These are phyloP conservation scores for Macquaria australasica DNA, from an alignment of 2,113 vertebrate species.

Conservation along the genomic window DNA sequence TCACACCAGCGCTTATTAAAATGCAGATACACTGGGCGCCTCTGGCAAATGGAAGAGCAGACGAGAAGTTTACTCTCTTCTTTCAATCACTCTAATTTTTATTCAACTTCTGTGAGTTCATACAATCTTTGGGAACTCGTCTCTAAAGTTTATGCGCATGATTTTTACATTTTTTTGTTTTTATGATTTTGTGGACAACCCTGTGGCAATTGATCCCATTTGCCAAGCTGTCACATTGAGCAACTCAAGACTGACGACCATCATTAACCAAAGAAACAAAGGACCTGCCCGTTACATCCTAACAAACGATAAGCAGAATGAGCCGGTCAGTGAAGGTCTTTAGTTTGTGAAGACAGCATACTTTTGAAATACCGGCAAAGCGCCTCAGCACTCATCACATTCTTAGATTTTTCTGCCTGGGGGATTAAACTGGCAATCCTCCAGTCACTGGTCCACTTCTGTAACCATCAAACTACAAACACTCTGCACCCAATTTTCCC, in stretches of 20 bases:
- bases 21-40: constrained; percentile 37
- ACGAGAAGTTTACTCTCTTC: background rate
- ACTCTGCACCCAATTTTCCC: constrained; percentile 46
- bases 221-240: constrained; percentile 10
- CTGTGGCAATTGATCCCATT: background rate
- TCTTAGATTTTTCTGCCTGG: constrained; percentile 39
- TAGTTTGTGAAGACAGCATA: constrained; percentile 2
- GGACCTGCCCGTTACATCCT: background rate
- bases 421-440: constrained; percentile 56
- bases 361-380: constrained; percentile 33
- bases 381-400: constrained; percentile 17
- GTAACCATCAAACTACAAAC: constrained; percentile 66
- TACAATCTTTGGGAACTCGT: constrained; percentile 5
- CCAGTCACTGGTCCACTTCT: constrained; percentile 57
- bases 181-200: background rate
- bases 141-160: constrained; percentile 21
- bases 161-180: background rate
- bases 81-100: constrained; percentile 33
- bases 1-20: constrained; percentile 48
- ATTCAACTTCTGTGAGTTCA: constrained; percentile 6
- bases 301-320: background rate
- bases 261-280: background rate
- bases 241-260: background rate
- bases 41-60: constrained; percentile 48
- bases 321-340: background rate